These are phyloP conservation scores for Branchinecta sandiegonensis DNA, from an alignment of 2,888 invertebrate genomes.

Conservation along the genomic window DNA sequence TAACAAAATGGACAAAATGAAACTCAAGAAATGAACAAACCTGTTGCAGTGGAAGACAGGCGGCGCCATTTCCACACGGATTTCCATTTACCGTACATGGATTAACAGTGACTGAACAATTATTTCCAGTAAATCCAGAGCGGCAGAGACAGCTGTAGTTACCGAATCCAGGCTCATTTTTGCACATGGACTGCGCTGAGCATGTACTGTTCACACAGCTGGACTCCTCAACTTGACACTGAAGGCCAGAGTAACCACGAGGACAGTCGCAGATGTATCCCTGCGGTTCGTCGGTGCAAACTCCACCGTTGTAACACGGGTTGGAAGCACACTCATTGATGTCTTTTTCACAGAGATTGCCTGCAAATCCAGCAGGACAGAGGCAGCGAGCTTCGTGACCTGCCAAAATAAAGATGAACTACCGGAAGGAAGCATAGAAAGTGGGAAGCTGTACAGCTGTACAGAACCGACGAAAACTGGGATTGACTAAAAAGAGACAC, in stretches of 20 bases:
- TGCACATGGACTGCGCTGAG: slow-evolving; percentile 91
- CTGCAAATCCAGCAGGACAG: slow-evolving; percentile 69
- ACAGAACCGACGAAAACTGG: too few species aligned
- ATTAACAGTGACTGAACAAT: slow-evolving; percentile 76
- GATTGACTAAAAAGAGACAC: too few species aligned
- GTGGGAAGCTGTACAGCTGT: too few species aligned
- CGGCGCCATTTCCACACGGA: slow-evolving; percentile 78
- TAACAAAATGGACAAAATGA: too few species aligned
- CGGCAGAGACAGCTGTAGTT: slow-evolving; percentile 85
- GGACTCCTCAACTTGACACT: slow-evolving; percentile 82
- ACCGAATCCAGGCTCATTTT: slow-evolving; percentile 75
- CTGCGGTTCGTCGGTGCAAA: slow-evolving; percentile 79
- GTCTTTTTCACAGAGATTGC: slow-evolving; percentile 80
- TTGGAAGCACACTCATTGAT: slow-evolving; percentile 87
- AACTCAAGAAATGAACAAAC: slow-evolving; percentile 29
- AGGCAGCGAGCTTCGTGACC: slow-evolving; percentile 76
- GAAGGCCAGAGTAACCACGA: slow-evolving; percentile 73
- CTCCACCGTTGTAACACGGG: slow-evolving; percentile 84
- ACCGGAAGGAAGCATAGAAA: too few species aligned
- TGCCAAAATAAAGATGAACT: slow-evolving; percentile 24
- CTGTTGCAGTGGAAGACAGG: slow-evolving; percentile 73
- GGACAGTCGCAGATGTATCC: slow-evolving; percentile 80
- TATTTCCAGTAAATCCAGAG: slow-evolving; percentile 82
- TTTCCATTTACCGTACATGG: slow-evolving; percentile 77
- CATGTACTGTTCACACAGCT: slow-evolving; percentile 82